Evolutionary conservation across 2,888 invertebrate species (phyloP), one percentile per base, ranked within the genome.

Genomic region (Euzetes globulus): DNA sequence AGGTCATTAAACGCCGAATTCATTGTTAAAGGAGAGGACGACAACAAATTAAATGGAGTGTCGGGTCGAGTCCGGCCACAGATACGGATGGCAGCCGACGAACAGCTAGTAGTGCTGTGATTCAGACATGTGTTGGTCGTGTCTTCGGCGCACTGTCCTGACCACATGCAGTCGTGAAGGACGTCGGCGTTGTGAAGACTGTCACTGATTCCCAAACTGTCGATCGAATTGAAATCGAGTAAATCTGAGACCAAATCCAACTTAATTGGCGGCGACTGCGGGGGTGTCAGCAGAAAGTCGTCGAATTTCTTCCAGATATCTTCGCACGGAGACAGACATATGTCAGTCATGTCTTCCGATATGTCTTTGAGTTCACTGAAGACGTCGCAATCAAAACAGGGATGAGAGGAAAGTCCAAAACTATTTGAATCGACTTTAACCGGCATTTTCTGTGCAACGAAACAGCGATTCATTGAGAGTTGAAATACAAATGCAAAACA

Each of bases 81-180:
- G 11, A 52, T 50, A 0, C 50, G 52, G 15, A 29, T 47, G 2
- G 71, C 33, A 50, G 6, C 29, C 1, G 27, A 27, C 4, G 15
- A 17, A n/a, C 52, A 72, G 11, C 7, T 9, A 41, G 41, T 41
- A 11, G 1, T n/a, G 22, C 22, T 50, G 27, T 72, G 71, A 7
- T 33, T 74, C 3, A 37, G 27, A 47, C 33, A 58, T 0, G 71
- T 29, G 17, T 25, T 71, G 11, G 55, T 71, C 3, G 17, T 29
- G 25, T 63, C 73, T 68, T 75, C 75, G 29, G 19, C 50, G 19
- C 75, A 72, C 29, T 58, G 50, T 50, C 76, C 75, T 7, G 74
- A 74, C 76, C 76, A 76, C 76, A 76, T 76, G 33, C 76, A 76
- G 71, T 76, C 76, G 45, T 76, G 76, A 13, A 41, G 22, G 41